These are phyloP conservation scores for Drosophila paranaensis DNA, from an alignment of 2,888 invertebrate genomes.

Conservation along the genomic window DNA sequence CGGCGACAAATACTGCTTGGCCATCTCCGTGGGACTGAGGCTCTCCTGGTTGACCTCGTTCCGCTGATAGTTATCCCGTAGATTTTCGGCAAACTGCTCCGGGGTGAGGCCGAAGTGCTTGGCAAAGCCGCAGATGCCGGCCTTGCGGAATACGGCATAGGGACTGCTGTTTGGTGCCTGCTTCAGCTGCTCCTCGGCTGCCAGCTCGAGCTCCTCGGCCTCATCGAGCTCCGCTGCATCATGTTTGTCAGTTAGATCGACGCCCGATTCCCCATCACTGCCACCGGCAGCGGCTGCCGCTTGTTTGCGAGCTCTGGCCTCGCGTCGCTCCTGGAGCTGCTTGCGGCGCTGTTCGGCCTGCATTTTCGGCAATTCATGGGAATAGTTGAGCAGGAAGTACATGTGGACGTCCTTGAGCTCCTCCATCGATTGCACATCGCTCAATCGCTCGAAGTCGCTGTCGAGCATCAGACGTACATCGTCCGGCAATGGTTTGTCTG, in stretches of 20 bases:
- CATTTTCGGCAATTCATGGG: slow-evolving; percentile 93
- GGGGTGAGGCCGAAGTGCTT: slow-evolving; percentile 96
- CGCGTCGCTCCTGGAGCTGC: slow-evolving; percentile 85
- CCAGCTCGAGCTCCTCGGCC: slow-evolving; percentile 88
- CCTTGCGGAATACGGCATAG: slow-evolving; percentile 94
- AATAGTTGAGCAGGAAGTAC: slow-evolving; percentile 97
- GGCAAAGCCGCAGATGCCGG: slow-evolving; percentile 93
- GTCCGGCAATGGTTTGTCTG: slow-evolving; percentile 93
- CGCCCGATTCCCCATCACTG: slow-evolving; percentile 68
- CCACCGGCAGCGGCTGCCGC: slow-evolving; percentile 44
- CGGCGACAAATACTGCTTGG: slow-evolving; percentile 90
- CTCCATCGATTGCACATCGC: slow-evolving; percentile 92
- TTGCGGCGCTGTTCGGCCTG: slow-evolving; percentile 90
- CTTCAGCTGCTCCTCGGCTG: slow-evolving; percentile 89
- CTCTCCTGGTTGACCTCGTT: slow-evolving; percentile 97
- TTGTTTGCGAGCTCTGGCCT: slow-evolving; percentile 54
- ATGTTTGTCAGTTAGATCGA: slow-evolving; percentile 47
- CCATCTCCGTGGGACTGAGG: slow-evolving; percentile 92
- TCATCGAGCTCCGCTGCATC: slow-evolving; percentile 86
- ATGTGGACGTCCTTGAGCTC: slow-evolving; percentile 97
- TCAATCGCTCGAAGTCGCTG: slow-evolving; percentile 92
- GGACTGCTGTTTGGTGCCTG: slow-evolving; percentile 95
- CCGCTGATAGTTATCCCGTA: slow-evolving; percentile 97
- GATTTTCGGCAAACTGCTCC: slow-evolving; percentile 97
- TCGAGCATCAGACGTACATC: slow-evolving; percentile 93